A percentile compares a stretch with the other conserved stretches of the same genome.
phyloP scores from a whole-genome alignment of 2,113 vertebrate genomes.

The Aptenodytes forsteri region DNA sequence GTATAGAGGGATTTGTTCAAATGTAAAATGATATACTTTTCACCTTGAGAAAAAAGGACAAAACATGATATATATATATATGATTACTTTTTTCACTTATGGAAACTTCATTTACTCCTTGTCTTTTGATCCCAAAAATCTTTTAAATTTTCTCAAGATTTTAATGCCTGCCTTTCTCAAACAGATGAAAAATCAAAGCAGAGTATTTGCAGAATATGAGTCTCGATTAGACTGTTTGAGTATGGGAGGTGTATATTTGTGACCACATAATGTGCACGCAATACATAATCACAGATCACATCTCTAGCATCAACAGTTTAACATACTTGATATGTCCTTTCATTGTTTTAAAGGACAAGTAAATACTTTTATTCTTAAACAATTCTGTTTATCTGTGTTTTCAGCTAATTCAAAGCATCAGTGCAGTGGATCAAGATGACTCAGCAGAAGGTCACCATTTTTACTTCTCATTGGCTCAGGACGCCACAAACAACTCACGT shows the following conservation, averaged over 20 bases:
- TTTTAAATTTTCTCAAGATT: background rate
- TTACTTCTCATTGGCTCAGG: slow-evolving; percentile 81
- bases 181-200: background rate
- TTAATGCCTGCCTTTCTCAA: background rate
- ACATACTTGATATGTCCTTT: background rate
- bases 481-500: slow-evolving; percentile 79
- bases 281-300: background rate
- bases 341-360: background rate
- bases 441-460: slow-evolving; percentile 83
- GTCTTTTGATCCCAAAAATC: background rate
- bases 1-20: background rate
- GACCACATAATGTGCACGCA: background rate
- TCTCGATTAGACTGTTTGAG: background rate
- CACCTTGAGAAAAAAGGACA: background rate
- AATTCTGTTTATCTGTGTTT: background rate
- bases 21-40: background rate
- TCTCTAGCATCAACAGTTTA: background rate
- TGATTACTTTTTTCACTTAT: background rate
- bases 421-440: slow-evolving; percentile 86
- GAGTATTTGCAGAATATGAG: background rate
- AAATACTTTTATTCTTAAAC: background rate
- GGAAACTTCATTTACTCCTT: background rate
- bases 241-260: background rate
- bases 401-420: slow-evolving; percentile 87
- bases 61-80: background rate